Percentiles rank a stretch among this genome's conserved stretches.
phyloP scores from a whole-genome alignment of 2,797 vertebrate species.

The Myripristis murdjan region DNA sequence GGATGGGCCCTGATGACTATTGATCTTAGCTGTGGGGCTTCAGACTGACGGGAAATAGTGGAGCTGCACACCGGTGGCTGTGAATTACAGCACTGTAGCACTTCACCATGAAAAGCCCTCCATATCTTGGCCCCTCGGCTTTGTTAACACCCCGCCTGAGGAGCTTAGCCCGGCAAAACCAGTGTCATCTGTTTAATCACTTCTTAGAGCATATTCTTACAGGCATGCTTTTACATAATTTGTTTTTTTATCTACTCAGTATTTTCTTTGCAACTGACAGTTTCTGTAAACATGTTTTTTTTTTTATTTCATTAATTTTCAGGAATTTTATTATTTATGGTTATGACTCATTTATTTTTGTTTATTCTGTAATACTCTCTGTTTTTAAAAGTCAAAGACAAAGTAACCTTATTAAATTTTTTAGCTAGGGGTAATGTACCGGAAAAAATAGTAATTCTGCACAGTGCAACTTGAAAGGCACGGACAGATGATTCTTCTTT shows the following conservation, averaged over 20 bases:
- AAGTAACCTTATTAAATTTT: too few relatives aligned
- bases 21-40: constrained; percentile 65
- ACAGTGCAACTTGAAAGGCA: too few relatives aligned
- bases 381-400: too few relatives aligned
- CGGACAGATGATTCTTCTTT: too few relatives aligned
- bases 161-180: constrained; percentile 36
- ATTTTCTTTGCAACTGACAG: background rate
- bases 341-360: too few relatives aligned
- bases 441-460: too few relatives aligned
- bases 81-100: constrained; percentile 56
- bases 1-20: constrained; percentile 77
- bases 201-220: constrained; percentile 23
- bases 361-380: too few relatives aligned
- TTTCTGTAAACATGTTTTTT: constrained; percentile 17
- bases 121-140: constrained; percentile 32
- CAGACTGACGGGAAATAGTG: constrained; percentile 56
- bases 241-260: background rate
- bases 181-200: constrained; percentile 33
- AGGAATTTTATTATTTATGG: too few relatives aligned
- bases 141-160: constrained; percentile 40
- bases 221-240: background rate
- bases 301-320: background rate
- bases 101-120: constrained; percentile 49
- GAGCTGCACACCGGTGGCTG: constrained; percentile 47
- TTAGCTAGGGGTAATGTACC: too few relatives aligned